Conservation (phyloP, 2,888 invertebrate genomes). For the Anorthoa munda region DNA sequence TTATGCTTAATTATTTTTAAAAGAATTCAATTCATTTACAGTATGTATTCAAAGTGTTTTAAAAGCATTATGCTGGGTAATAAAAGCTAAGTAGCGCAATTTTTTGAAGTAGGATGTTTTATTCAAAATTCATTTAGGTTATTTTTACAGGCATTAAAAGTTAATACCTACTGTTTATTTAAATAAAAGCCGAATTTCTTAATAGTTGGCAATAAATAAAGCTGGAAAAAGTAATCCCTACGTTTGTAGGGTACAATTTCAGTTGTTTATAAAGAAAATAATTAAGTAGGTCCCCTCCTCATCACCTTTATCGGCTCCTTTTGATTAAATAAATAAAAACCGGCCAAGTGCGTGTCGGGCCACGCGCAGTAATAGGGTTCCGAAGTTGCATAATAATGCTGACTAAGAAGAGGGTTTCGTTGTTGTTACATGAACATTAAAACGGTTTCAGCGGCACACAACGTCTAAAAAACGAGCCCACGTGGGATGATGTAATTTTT, state of each 20-base stretch:
- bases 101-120: constrained; percentile 44
- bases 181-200: constrained; percentile 33
- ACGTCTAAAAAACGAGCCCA: too few relatives aligned
- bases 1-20: constrained; percentile 48
- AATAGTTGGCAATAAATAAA: constrained; percentile 40
- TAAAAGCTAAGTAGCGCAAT: constrained; percentile 49
- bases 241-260: neutral
- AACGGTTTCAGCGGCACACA: too few relatives aligned
- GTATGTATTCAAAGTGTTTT: constrained; percentile 52
- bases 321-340: too few relatives aligned
- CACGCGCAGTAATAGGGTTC: too few relatives aligned
- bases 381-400: too few relatives aligned
- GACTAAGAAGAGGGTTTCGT: too few relatives aligned
- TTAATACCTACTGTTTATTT: constrained; percentile 34
- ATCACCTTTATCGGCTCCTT: too few relatives aligned
- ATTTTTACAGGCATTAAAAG: constrained; percentile 22
- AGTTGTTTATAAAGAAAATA: neutral
- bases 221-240: constrained; percentile 21
- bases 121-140: constrained; percentile 17
- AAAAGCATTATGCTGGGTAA: constrained; percentile 53
- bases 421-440: too few relatives aligned
- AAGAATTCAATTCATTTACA: constrained; percentile 54
- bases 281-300: too few relatives aligned
- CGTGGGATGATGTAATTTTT: too few relatives aligned
- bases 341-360: too few relatives aligned